These are phyloP conservation scores for Spinus olivaceus DNA, from an alignment of 2,797 vertebrate species.

Conservation along the genomic window DNA sequence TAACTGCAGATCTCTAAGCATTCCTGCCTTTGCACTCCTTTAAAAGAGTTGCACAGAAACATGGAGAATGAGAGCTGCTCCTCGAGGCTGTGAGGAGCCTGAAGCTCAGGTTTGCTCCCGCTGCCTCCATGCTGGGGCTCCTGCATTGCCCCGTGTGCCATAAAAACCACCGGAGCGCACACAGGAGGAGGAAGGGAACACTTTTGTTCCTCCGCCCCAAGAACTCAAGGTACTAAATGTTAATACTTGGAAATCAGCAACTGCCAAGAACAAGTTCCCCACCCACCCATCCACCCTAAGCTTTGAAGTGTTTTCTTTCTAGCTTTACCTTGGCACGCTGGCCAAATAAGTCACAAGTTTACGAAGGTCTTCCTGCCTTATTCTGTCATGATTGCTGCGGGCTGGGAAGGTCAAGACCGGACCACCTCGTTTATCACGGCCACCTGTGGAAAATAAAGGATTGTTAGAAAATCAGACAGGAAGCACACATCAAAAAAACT, in stretches of 20 bases:
- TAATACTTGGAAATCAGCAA: conserved; percentile 59
- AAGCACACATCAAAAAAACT: conserved; percentile 48
- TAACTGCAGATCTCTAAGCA: background rate
- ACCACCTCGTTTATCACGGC: conserved; percentile 95
- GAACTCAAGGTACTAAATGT: conserved; percentile 48
- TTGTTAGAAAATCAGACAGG: conserved; percentile 65
- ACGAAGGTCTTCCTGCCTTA: conserved; percentile 96
- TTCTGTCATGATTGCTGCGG: conserved; percentile 97
- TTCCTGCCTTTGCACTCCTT: background rate
- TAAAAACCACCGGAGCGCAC: background rate
- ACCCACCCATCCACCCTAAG: conserved; percentile 36
- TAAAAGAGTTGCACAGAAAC: background rate
- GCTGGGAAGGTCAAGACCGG: conserved; percentile 97
- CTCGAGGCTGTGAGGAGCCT: background rate
- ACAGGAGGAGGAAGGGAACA: conserved; percentile 35
- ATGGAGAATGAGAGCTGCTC: background rate
- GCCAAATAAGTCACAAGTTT: conserved; percentile 97
- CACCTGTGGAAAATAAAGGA: conserved; percentile 79
- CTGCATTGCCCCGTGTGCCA: accelerated
- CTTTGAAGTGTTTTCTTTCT: conserved; percentile 63
- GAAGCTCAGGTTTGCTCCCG: background rate
- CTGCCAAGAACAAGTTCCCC: conserved; percentile 65
- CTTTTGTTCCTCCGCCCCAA: conserved; percentile 17
- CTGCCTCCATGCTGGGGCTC: background rate
- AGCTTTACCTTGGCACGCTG: conserved; percentile 92